Conservation (phyloP, 2,888 invertebrate genomes). For the Glomeris marginata region DNA sequence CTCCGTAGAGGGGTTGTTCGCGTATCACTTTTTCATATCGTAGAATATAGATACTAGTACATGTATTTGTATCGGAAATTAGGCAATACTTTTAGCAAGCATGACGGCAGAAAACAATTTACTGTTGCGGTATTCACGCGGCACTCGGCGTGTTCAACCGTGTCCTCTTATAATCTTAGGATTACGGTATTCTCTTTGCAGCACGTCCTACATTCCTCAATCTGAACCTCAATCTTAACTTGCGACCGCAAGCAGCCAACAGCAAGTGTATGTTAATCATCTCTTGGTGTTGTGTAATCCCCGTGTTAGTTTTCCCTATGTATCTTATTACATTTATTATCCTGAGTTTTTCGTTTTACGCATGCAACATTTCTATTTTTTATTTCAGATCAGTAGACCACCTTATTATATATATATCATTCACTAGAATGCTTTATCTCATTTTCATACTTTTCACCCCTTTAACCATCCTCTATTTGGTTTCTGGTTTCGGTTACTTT, state of each 20-base stretch:
- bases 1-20: no score
- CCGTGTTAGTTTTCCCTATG: conserved; percentile 11
- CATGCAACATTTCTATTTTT: neutral
- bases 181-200: conserved; percentile 45
- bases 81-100: no score
- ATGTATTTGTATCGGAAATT: no score
- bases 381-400: neutral
- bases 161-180: no score
- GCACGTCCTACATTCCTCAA: conserved; percentile 97
- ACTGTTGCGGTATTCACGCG: no score
- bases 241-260: conserved; percentile 19
- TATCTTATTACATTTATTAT: neutral
- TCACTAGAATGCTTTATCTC: neutral
- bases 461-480: neutral
- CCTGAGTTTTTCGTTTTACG: neutral
- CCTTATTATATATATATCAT: neutral
- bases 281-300: conserved; percentile 1
- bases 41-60: no score
- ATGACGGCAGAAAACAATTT: no score
- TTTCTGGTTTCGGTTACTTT: conserved; percentile 5
- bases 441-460: neutral
- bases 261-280: conserved; percentile 19
- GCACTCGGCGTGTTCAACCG: no score
- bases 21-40: no score
- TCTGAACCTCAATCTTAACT: conserved; percentile 87